Evolutionary conservation across 2,113 vertebrate species (phyloP).

Genomic region (Bujurquina vittata): DNA sequence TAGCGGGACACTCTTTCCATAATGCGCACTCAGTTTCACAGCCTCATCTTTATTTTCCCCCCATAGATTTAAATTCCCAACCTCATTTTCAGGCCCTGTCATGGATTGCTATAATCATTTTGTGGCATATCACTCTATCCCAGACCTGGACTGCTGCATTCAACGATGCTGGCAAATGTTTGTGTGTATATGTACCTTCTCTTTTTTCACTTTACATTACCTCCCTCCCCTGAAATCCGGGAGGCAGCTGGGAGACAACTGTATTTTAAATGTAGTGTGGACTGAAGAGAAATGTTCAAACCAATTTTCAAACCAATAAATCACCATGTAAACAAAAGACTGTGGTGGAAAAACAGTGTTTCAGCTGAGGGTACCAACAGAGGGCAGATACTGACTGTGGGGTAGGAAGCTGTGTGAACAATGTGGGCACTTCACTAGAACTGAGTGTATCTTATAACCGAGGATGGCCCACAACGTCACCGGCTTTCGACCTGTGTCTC

Average conservation of each 20-base stretch:
- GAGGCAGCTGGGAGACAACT: conserved; percentile 10
- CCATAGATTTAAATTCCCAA: background rate
- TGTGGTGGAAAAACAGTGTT: conserved; percentile 14
- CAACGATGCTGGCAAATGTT: background rate
- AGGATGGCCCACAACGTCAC: conserved; percentile 23
- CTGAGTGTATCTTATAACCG: conserved; percentile 9
- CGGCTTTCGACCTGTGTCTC: conserved; percentile 9
- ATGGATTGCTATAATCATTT: background rate
- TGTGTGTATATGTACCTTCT: background rate
- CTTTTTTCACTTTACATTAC: background rate
- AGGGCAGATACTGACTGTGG: conserved; percentile 27
- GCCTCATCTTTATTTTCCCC: background rate
- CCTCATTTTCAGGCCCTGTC: background rate
- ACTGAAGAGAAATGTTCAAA: conserved; percentile 33
- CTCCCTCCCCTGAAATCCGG: background rate
- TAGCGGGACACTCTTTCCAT: background rate
- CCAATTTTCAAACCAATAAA: conserved; percentile 35
- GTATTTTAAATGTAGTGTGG: conserved; percentile 20
- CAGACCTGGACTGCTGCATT: background rate
- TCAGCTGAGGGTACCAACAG: conserved; percentile 31
- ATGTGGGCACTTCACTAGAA: conserved; percentile 25
- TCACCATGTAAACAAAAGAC: conserved; percentile 40
- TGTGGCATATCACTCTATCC: background rate
- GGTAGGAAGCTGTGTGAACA: conserved; percentile 14
- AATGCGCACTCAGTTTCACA: background rate